Evolutionary conservation across 2,888 invertebrate genomes (phyloP), one percentile per base, ranked within the genome.

Genomic region (Ophion ellenae): DNA sequence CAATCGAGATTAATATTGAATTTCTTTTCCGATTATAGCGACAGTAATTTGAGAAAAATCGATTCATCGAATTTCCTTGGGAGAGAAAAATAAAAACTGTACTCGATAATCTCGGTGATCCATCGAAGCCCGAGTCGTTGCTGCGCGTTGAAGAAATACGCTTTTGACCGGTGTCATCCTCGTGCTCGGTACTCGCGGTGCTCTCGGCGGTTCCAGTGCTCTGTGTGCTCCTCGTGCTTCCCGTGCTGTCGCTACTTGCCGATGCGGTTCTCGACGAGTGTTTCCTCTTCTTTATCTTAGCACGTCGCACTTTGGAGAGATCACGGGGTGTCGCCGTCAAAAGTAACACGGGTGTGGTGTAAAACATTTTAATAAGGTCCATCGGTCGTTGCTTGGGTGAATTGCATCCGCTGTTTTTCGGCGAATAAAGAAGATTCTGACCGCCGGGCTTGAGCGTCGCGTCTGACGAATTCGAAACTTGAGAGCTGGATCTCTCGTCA

Each of bases 81-180:
- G 36, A 61, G 14, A 61, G 17, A 67, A 70, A 45, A 24, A 81
- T n/a, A 85, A 75, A 86, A 77, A 89, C 89, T 90, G 90, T 94
- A 94, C 94, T 94, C 89, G 93, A 94, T 83, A 94, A 92, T 90
- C 93, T 92, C 81, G 94, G 94, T 80, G 94, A 94, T 83, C 94
- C 94, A 84, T 97, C 97, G 94, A 97, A 97, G 89, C 97, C 97
- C 83, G 97, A 97, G 95, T 97, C 97, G 94, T 97, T 97, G 90
- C 97, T 97, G 91, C 97, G 97, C 86, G 97, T 97, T 82, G 97
- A 97, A 71, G 95, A 95, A 94, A 96, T 95, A 90, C 95, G 95
- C 89, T 96, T 95, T 61, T 92, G 93, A 63, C 92, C 93, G n/a
- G 88, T 88, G 67, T 95, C 95, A 80, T 95, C 96, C 79, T 94